These are phyloP conservation scores for Brachirus orientalis DNA, from an alignment of 2,113 vertebrate genomes.

Conservation along the genomic window DNA sequence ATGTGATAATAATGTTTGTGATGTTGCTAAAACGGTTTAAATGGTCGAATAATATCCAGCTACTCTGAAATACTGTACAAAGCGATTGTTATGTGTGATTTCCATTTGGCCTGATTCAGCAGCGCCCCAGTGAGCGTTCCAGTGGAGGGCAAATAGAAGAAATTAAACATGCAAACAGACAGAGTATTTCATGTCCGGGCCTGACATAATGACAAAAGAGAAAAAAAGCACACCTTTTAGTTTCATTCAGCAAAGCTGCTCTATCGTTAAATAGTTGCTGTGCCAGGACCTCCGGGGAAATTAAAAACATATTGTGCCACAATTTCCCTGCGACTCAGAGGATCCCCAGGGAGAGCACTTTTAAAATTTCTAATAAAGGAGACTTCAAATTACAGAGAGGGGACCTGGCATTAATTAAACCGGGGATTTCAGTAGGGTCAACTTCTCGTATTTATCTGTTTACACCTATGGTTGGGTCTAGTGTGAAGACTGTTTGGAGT, in stretches of 20 bases:
- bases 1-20: background rate
- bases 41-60: too few relatives aligned
- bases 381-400: conserved; percentile 79
- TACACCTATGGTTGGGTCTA: conserved; percentile 48
- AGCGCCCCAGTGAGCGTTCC: background rate
- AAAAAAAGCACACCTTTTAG: conserved; percentile 67
- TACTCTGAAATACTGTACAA: background rate
- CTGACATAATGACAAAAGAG: conserved; percentile 62
- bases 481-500: conserved; percentile 55
- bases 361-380: conserved; percentile 84
- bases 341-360: conserved; percentile 73
- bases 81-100: background rate
- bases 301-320: conserved; percentile 85
- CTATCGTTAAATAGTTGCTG: conserved; percentile 78
- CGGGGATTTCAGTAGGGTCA: conserved; percentile 80
- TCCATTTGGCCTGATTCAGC: conserved; percentile 9
- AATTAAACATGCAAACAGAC: conserved; percentile 35
- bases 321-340: conserved; percentile 76
- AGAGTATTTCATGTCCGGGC: conserved; percentile 53
- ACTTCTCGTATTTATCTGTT: conserved; percentile 79
- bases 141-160: too few relatives aligned
- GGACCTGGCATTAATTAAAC: conserved; percentile 83
- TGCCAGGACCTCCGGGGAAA: conserved; percentile 79
- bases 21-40: too few relatives aligned
- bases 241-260: conserved; percentile 68